A percentile compares a stretch with the other conserved stretches of the same genome.
Evolutionary conservation across 2,888 invertebrate species (phyloP).

Genomic region (Drosophila fulvimacula): DNA sequence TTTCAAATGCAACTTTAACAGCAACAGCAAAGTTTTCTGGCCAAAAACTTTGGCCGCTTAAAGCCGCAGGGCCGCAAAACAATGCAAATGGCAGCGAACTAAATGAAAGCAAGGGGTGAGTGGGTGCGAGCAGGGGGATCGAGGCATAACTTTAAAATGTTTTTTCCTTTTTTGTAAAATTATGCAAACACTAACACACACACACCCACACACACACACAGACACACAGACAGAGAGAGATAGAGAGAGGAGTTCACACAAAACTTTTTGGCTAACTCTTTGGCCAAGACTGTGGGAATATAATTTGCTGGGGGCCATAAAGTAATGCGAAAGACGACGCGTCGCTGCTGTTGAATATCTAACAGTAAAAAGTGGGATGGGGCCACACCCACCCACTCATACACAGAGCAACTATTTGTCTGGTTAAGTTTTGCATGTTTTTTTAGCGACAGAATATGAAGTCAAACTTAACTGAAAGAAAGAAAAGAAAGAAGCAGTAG

Average conservation of each 20-base stretch:
- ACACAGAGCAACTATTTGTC: constrained; percentile 39
- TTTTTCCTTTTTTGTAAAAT: constrained; percentile 28
- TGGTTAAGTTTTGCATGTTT: constrained; percentile 28
- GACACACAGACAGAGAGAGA: not conserved
- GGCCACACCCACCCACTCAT: not conserved
- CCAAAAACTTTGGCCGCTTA: constrained; percentile 42
- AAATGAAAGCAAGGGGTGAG: constrained; percentile 1
- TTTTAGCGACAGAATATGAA: constrained; percentile 20
- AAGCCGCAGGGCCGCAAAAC: constrained; percentile 42
- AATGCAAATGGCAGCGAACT: constrained; percentile 47
- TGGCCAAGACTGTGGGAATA: constrained; percentile 55
- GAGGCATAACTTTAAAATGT: constrained; percentile 46
- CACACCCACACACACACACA: constrained; percentile 11
- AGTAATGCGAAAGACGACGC: constrained; percentile 65
- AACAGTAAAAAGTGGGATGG: not conserved
- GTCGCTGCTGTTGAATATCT: constrained; percentile 28
- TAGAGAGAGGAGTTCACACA: constrained; percentile 13
- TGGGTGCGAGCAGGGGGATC: constrained; percentile 7
- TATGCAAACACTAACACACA: constrained; percentile 46
- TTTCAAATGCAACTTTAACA: constrained; percentile 48
- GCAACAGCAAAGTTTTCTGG: constrained; percentile 30
- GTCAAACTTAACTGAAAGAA: constrained; percentile 26
- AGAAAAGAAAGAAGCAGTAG: constrained; percentile 6
- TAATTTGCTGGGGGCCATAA: constrained; percentile 73
- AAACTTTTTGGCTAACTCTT: constrained; percentile 69